These are phyloP conservation scores for Syngnathus rostellatus DNA, from an alignment of 2,797 vertebrate genomes.

Conservation along the genomic window DNA sequence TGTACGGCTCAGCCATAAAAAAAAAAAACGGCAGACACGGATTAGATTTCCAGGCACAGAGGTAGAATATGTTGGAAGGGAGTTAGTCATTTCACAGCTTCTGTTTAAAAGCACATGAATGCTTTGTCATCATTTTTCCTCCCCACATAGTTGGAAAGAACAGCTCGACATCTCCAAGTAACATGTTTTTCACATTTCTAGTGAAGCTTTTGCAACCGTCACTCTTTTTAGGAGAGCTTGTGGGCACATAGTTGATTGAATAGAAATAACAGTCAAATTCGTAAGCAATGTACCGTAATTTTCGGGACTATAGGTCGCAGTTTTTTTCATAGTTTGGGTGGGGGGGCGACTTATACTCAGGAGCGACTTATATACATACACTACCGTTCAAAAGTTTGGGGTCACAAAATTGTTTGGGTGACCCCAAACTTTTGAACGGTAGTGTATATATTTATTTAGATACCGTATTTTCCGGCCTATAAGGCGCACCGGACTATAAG, in stretches of 20 bases:
- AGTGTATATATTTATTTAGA: no score
- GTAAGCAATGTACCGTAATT: conserved; percentile 9
- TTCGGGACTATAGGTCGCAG: no score
- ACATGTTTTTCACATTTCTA: conserved; percentile 24
- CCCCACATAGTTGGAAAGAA: conserved; percentile 4
- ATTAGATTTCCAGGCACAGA: conserved; percentile 33
- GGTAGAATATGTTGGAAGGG: conserved; percentile 32
- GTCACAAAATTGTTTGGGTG: no score
- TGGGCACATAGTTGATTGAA: conserved; percentile 39
- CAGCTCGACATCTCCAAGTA: conserved; percentile 15
- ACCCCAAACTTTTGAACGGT: no score
- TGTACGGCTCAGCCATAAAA: conserved; percentile 30
- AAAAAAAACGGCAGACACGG: conserved; percentile 38
- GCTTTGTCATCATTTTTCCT: conserved; percentile 20
- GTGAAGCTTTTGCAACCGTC: conserved; percentile 10
- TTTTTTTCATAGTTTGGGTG: no score
- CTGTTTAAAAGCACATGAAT: conserved; percentile 29
- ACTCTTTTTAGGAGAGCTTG: conserved; percentile 16
- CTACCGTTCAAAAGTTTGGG: no score
- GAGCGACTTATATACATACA: no score
- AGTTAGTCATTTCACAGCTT: conserved; percentile 21
- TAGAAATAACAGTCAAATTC: conserved; percentile 54
- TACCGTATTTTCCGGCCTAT: no score
- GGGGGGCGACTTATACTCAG: no score
- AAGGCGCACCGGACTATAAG: no score